Evolutionary conservation across 2,113 vertebrate genomes (phyloP).

Genomic region (Apodemus sylvaticus): DNA sequence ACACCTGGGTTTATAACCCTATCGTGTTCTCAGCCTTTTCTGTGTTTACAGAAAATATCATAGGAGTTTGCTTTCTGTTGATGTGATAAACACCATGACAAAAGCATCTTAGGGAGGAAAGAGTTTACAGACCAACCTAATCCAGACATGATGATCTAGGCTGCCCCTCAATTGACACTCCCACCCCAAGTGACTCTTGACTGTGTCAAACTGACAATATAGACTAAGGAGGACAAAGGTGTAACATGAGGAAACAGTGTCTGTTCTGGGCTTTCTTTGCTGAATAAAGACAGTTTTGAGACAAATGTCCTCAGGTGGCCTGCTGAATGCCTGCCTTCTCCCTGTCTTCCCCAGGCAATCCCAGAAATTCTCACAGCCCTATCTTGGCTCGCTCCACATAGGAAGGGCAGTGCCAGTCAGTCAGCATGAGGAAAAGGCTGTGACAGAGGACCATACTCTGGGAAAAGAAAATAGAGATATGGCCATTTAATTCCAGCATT

Average conservation of each 20-base stretch:
- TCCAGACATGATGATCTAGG: neutral
- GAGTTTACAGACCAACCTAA: too few species aligned
- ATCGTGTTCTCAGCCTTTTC: neutral
- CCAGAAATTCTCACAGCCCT: neutral
- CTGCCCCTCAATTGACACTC: too few species aligned
- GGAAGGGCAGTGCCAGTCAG: neutral
- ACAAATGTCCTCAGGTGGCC: neutral
- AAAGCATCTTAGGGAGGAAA: neutral
- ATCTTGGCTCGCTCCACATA: neutral
- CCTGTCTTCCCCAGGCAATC: neutral
- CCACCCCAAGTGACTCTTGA: neutral
- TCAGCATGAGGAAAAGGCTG: neutral
- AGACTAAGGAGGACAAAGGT: neutral
- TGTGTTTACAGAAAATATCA: conserved; percentile 31
- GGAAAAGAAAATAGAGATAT: neutral
- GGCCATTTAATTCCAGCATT: neutral
- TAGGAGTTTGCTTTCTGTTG: neutral
- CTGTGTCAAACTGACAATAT: neutral
- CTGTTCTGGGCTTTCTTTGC: neutral
- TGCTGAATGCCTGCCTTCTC: neutral
- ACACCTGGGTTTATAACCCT: neutral
- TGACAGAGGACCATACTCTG: neutral
- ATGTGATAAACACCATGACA: neutral
- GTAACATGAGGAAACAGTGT: neutral
- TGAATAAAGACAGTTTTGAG: neutral